Conservation (phyloP, 1,140 invertebrate genomes). For the Drosophila equinoxialis region DNA sequence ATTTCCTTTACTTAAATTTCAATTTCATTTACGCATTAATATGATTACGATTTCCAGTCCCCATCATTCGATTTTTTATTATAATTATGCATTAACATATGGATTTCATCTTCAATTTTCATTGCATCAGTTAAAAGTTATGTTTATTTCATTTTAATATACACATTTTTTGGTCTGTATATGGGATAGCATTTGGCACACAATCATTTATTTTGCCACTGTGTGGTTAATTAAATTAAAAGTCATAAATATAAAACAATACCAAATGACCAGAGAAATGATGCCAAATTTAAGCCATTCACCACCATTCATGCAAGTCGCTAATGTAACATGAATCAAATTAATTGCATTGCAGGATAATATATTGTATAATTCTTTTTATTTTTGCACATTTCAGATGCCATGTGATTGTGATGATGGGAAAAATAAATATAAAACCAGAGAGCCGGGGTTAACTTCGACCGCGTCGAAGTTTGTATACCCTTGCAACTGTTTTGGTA, state of each 20-base stretch:
- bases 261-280: slow-evolving; percentile 31
- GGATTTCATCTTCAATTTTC: slow-evolving; percentile 17
- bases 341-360: not conserved
- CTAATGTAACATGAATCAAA: slow-evolving; percentile 33
- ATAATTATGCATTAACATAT: not conserved
- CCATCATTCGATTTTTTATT: not conserved
- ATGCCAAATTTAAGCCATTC: slow-evolving; percentile 17
- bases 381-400: not conserved
- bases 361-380: not conserved
- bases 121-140: slow-evolving; percentile 18
- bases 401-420: not conserved
- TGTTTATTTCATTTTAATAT: slow-evolving; percentile 25
- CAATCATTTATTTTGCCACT: slow-evolving; percentile 43
- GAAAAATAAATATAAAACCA: not conserved
- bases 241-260: slow-evolving; percentile 33
- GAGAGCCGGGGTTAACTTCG: too few relatives aligned
- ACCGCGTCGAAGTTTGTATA: too few relatives aligned
- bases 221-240: slow-evolving; percentile 59
- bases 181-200: slow-evolving; percentile 16
- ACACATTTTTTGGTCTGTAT: slow-evolving; percentile 12
- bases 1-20: not conserved
- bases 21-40: not conserved
- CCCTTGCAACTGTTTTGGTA: too few relatives aligned
- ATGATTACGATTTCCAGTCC: not conserved
- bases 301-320: not conserved